Percentiles rank a stretch among this genome's conserved stretches.
Conservation (phyloP, 2,888 invertebrate genomes). For the Deroplatys truncata region DNA sequence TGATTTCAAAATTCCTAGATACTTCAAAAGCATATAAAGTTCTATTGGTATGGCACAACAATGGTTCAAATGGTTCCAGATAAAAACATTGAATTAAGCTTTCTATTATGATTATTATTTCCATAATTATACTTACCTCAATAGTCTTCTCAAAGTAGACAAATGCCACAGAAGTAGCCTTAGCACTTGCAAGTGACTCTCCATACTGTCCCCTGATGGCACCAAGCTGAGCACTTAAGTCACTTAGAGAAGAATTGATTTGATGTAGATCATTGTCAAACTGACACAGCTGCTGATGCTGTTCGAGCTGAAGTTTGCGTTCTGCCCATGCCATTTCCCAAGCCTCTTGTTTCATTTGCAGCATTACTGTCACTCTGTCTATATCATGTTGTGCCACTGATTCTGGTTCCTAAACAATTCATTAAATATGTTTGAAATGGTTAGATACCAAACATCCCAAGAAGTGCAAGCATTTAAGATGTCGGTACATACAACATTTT, state of each 20-base stretch:
- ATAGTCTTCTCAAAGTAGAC: constrained; percentile 73
- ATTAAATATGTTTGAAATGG: neutral
- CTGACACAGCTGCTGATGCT: constrained; percentile 59
- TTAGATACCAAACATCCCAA: neutral
- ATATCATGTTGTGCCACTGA: constrained; percentile 64
- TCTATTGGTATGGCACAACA: too few relatives aligned
- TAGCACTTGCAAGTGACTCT: constrained; percentile 66
- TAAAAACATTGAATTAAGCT: too few relatives aligned
- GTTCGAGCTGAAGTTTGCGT: constrained; percentile 57
- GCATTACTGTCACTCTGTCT: constrained; percentile 59
- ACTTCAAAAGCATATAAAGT: too few relatives aligned
- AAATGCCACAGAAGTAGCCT: constrained; percentile 66
- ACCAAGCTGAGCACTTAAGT: constrained; percentile 59
- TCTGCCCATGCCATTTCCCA: constrained; percentile 63
- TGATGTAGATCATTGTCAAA: constrained; percentile 65
- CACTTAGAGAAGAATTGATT: constrained; percentile 67
- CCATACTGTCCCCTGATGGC: constrained; percentile 65
- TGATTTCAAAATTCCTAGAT: too few relatives aligned
- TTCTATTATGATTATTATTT: neutral
- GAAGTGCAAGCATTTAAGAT: neutral
- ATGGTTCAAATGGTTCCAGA: too few relatives aligned
- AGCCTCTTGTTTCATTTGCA: constrained; percentile 56
- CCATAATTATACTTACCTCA: constrained; percentile 50
- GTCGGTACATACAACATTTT: neutral
- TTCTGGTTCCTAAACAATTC: constrained; percentile 53